Conservation (phyloP, 2,797 vertebrate genomes). For the Periophthalmus magnuspinnatus region DNA sequence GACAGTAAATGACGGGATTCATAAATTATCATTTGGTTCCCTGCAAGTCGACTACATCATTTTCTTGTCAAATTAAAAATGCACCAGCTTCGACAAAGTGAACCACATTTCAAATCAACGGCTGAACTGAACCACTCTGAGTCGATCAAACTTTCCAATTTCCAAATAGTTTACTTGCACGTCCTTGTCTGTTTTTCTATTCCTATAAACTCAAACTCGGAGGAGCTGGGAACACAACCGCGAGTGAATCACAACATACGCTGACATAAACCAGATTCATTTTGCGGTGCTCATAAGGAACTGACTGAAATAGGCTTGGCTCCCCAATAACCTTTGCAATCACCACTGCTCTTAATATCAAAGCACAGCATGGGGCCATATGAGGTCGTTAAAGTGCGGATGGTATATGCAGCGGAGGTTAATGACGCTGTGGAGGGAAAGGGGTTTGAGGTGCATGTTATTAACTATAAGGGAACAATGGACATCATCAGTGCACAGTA, state of each 20-base stretch:
- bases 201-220: conserved; percentile 31
- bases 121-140: not conserved
- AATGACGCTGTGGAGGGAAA: conserved; percentile 23
- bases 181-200: conserved; percentile 1
- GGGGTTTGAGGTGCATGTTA: conserved; percentile 17
- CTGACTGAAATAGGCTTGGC: conserved; percentile 42
- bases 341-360: conserved; percentile 44
- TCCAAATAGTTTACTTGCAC: not conserved
- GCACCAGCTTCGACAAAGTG: not conserved
- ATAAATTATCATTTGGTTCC: not conserved
- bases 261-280: conserved; percentile 69
- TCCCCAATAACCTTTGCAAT: conserved; percentile 59
- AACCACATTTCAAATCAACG: not conserved
- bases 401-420: conserved; percentile 47
- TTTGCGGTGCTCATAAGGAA: conserved; percentile 57
- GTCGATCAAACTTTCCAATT: conserved; percentile 26
- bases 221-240: conserved; percentile 41
- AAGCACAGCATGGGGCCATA: conserved; percentile 48
- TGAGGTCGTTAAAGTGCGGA: conserved; percentile 41
- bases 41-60: conserved; percentile 1
- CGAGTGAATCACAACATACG: conserved; percentile 55
- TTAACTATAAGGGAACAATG: not conserved
- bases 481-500: not conserved
- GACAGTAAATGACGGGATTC: not conserved
- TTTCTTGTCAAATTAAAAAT: not conserved